phyloP scores from a whole-genome alignment of 2,113 vertebrate genomes.

The Elgaria multicarinata region DNA sequence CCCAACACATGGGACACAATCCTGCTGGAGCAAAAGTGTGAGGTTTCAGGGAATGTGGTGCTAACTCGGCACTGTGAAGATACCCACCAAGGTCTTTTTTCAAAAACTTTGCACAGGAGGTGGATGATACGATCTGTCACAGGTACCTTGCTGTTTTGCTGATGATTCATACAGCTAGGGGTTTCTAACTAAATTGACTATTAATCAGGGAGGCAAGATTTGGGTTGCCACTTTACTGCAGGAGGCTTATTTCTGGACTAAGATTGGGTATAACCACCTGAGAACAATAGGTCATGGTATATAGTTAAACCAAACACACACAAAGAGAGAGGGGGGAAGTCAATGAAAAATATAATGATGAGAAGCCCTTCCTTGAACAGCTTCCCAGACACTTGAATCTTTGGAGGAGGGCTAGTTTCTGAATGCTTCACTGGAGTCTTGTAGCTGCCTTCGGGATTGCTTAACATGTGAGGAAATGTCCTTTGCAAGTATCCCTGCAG shows the following conservation, averaged over 20 bases:
- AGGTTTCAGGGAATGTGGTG: too few relatives aligned
- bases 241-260: too few relatives aligned
- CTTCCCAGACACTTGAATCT: not conserved
- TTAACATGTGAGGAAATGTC: not conserved
- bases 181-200: not conserved
- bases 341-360: not conserved
- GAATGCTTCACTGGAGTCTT: conserved; percentile 11
- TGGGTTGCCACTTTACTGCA: not conserved
- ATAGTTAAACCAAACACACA: not conserved
- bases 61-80: too few relatives aligned
- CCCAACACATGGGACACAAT: too few relatives aligned
- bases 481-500: not conserved
- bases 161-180: not conserved
- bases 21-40: too few relatives aligned
- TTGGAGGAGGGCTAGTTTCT: conserved; percentile 2
- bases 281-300: not conserved
- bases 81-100: too few relatives aligned
- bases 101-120: not conserved
- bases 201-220: not conserved
- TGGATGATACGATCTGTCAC: not conserved
- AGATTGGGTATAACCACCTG: not conserved
- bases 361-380: not conserved
- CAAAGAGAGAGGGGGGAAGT: not conserved
- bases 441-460: conserved; percentile 6
- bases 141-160: not conserved